Evolutionary conservation across 1,140 invertebrate genomes (phyloP).

Genomic region (Drosophila pandora): DNA sequence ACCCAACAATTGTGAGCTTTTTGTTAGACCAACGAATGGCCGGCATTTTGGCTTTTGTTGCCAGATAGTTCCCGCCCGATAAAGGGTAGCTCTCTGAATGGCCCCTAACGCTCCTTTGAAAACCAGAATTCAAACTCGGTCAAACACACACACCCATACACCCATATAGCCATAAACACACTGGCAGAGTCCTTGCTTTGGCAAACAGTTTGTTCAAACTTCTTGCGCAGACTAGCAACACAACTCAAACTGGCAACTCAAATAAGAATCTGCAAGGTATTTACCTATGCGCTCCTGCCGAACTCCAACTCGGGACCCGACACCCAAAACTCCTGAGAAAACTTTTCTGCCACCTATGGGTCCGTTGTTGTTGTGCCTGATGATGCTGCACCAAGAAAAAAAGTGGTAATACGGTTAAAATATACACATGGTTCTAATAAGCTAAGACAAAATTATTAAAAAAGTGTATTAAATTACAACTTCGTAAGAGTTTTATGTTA

Average conservation of each 20-base stretch:
- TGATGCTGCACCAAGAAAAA: conserved; percentile 29
- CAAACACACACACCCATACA: background rate
- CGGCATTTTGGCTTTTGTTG: conserved; percentile 47
- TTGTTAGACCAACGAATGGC: conserved; percentile 32
- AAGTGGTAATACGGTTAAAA: background rate
- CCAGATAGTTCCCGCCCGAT: conserved; percentile 36
- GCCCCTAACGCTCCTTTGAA: conserved; percentile 32
- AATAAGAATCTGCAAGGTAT: conserved; percentile 74
- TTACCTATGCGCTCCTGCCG: conserved; percentile 67
- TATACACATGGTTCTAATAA: too few species aligned
- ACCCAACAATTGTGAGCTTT: conserved; percentile 51
- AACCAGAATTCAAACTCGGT: conserved; percentile 18
- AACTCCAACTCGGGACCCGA: conserved; percentile 43
- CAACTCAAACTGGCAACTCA: conserved; percentile 56
- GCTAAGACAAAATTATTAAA: too few species aligned
- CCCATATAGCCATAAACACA: too few species aligned
- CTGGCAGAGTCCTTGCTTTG: background rate
- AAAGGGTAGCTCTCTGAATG: conserved; percentile 24
- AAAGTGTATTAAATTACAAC: too few species aligned
- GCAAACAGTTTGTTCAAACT: conserved; percentile 50
- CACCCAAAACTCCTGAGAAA: conserved; percentile 18
- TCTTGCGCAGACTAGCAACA: conserved; percentile 22
- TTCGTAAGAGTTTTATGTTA: too few species aligned
- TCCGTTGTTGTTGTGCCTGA: conserved; percentile 51
- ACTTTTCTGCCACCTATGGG: conserved; percentile 62